Percentiles rank a stretch among this genome's conserved stretches.
phyloP scores from a whole-genome alignment of 2,797 vertebrate species.

The Ctenochaetus hawaiiensis region DNA sequence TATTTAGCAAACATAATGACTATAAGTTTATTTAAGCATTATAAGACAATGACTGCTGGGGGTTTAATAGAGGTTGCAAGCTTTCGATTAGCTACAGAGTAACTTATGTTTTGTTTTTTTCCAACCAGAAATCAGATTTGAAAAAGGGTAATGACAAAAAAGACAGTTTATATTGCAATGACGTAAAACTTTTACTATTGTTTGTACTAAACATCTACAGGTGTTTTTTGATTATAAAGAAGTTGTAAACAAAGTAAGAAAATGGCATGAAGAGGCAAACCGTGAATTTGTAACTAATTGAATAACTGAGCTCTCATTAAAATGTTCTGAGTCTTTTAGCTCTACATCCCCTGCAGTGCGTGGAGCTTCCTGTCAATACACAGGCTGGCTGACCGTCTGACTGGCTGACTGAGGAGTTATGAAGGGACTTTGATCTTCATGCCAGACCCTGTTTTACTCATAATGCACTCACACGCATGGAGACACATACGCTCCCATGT shows the following conservation, averaged over 20 bases:
- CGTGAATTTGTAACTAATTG: slow-evolving; percentile 31
- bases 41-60: background rate
- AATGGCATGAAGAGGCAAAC: background rate
- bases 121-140: background rate
- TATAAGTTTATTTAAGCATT: background rate
- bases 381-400: slow-evolving; percentile 38
- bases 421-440: slow-evolving; percentile 75
- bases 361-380: slow-evolving; percentile 67
- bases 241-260: slow-evolving; percentile 23
- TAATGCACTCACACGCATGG: slow-evolving; percentile 67
- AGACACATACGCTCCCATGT: slow-evolving; percentile 61
- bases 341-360: slow-evolving; percentile 52
- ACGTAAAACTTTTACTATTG: background rate
- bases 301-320: slow-evolving; percentile 70
- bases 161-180: background rate
- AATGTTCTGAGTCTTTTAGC: slow-evolving; percentile 71
- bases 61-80: background rate
- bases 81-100: background rate
- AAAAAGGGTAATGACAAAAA: background rate
- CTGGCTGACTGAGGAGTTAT: slow-evolving; percentile 62
- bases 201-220: background rate
- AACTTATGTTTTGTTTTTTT: background rate
- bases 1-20: background rate
- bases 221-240: background rate
- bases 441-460: slow-evolving; percentile 70